A percentile compares a stretch with the other conserved stretches of the same genome.
These are phyloP conservation scores for Chelon auratus DNA, from an alignment of 2,797 vertebrate genomes.

Conservation along the genomic window DNA sequence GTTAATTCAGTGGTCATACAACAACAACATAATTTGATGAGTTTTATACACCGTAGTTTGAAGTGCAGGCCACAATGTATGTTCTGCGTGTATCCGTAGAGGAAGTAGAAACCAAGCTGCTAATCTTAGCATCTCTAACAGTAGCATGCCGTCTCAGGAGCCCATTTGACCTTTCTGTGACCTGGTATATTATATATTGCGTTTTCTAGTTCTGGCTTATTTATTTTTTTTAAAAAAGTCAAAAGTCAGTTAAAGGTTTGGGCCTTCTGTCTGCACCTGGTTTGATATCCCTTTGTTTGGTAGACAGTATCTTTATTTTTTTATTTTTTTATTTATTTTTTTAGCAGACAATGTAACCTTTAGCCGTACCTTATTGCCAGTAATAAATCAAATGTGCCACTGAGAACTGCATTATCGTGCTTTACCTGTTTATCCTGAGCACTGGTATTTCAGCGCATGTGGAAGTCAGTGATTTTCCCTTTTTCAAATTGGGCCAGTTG, in stretches of 20 bases:
- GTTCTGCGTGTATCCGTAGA: too few relatives aligned
- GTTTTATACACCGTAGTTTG: too few relatives aligned
- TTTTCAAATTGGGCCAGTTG: not conserved
- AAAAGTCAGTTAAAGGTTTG: not conserved
- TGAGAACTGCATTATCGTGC: too few relatives aligned
- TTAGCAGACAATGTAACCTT: not conserved
- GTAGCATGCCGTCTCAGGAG: slow-evolving; percentile 44
- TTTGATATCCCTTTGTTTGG: not conserved
- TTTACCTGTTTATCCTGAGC: not conserved
- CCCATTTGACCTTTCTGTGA: slow-evolving; percentile 26
- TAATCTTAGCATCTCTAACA: slow-evolving; percentile 41
- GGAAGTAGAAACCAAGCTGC: slow-evolving; percentile 5
- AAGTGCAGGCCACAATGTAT: too few relatives aligned
- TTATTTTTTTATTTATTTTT: not conserved
- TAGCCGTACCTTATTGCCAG: too few relatives aligned
- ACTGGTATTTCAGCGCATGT: not conserved
- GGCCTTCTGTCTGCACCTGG: not conserved
- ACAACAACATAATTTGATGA: too few relatives aligned
- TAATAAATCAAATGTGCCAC: too few relatives aligned
- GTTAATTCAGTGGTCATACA: too few relatives aligned
- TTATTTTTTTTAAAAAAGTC: not conserved
- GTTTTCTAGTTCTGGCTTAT: not conserved
- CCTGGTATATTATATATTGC: not conserved
- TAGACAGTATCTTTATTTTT: not conserved
- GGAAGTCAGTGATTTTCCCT: not conserved